Evolutionary conservation across 2,113 vertebrate genomes (phyloP).

Genomic region (Procavia capensis): DNA sequence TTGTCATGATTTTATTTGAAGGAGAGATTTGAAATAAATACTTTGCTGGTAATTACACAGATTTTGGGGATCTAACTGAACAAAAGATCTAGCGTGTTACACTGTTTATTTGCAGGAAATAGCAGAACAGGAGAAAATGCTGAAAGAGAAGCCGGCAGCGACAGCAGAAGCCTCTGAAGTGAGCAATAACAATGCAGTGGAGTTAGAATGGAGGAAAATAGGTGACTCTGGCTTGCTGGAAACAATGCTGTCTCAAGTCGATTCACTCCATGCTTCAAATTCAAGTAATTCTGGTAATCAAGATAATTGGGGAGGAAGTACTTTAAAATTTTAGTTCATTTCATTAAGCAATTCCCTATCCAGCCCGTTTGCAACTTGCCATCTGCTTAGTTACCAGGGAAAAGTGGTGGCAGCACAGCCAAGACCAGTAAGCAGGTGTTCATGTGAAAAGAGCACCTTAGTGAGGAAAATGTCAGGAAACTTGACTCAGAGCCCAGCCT

Average conservation of each 20-base stretch:
- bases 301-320: neutral
- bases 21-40: conserved; percentile 13
- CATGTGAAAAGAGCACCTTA: neutral
- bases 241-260: conserved; percentile 85
- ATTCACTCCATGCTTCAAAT: conserved; percentile 85
- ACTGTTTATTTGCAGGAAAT: conserved; percentile 89
- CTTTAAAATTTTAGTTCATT: neutral
- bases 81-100: conserved; percentile 54
- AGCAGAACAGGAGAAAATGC: conserved; percentile 90
- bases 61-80: neutral
- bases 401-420: neutral
- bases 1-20: conserved; percentile 22
- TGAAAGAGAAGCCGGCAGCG: conserved; percentile 86
- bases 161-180: conserved; percentile 76
- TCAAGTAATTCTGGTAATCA: conserved; percentile 85
- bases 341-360: neutral
- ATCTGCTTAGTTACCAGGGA: conserved; percentile 25
- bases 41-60: neutral
- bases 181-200: conserved; percentile 78
- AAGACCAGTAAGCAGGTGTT: conserved; percentile 48
- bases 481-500: neutral
- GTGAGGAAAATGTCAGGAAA: neutral
- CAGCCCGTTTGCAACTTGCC: conserved; percentile 16
- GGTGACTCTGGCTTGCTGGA: conserved; percentile 85
- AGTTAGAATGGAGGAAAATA: conserved; percentile 86